These are phyloP conservation scores for Hypothenemus hampei DNA, from an alignment of 1,140 invertebrate species.

Conservation along the genomic window DNA sequence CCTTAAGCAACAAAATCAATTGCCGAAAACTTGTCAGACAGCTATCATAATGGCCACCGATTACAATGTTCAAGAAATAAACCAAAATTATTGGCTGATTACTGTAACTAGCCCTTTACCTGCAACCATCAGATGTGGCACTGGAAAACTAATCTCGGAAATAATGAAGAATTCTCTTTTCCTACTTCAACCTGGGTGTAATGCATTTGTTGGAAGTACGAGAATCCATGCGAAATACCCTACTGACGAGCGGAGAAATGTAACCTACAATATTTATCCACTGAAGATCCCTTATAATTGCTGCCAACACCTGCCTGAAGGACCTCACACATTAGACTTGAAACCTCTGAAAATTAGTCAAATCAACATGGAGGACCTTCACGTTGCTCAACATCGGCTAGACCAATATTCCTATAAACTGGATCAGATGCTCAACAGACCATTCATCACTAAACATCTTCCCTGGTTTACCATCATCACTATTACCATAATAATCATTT, in stretches of 20 bases:
- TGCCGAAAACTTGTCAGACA: slow-evolving; percentile 9
- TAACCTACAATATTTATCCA: slow-evolving; percentile 1
- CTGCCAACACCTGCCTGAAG: slow-evolving; percentile 5
- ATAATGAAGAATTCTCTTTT: not conserved
- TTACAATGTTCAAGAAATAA: slow-evolving; percentile 22
- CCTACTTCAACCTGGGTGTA: slow-evolving; percentile 4
- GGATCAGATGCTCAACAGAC: not conserved
- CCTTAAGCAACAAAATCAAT: not conserved
- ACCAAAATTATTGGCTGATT: slow-evolving; percentile 18
- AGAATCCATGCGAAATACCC: slow-evolving; percentile 4
- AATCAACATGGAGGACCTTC: slow-evolving; percentile 4
- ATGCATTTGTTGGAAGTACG: slow-evolving; percentile 13
- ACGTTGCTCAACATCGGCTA: not conserved
- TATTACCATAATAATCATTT: not conserved
- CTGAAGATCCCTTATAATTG: slow-evolving; percentile 7
- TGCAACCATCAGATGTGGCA: slow-evolving; percentile 13
- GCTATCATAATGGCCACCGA: slow-evolving; percentile 4
- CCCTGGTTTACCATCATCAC: not conserved
- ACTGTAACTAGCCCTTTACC: slow-evolving; percentile 7
- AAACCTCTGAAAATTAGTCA: slow-evolving; percentile 5
- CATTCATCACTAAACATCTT: not conserved
- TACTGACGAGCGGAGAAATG: not conserved
- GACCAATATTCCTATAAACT: not conserved
- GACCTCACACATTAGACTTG: not conserved
- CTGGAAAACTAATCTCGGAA: not conserved